Percentiles rank a stretch among this genome's conserved stretches.
Conservation (phyloP, 1,140 invertebrate species). For the honey bee (Apis mellifera) region DNA sequence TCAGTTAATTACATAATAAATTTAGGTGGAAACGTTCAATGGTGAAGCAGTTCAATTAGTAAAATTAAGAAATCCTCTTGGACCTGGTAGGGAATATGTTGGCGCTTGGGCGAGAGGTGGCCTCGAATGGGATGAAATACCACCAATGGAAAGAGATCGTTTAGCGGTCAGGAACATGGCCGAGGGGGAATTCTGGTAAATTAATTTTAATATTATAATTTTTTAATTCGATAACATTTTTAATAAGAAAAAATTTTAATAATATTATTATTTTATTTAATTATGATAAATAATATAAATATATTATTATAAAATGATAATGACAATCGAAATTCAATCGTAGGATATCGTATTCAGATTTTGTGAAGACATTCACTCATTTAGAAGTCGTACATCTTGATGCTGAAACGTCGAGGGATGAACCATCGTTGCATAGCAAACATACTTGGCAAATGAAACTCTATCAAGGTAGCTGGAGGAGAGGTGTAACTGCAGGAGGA, state of each 20-base stretch:
- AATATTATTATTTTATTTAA: neutral
- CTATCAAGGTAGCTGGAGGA: constrained; percentile 93
- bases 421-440: constrained; percentile 90
- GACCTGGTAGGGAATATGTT: constrained; percentile 86
- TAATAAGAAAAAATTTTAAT: no score
- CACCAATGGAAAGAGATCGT: constrained; percentile 87
- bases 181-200: constrained; percentile 92
- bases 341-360: constrained; percentile 92
- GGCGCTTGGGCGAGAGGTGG: constrained; percentile 88
- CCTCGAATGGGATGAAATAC: constrained; percentile 89
- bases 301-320: neutral
- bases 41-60: constrained; percentile 89
- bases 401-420: constrained; percentile 91
- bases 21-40: constrained; percentile 87
- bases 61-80: constrained; percentile 87
- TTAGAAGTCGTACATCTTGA: constrained; percentile 94
- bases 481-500: constrained; percentile 94
- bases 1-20: constrained; percentile 24
- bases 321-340: neutral
- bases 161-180: constrained; percentile 85
- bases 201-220: constrained; percentile 14
- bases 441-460: constrained; percentile 92
- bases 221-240: neutral
- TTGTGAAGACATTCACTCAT: constrained; percentile 91
- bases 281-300: neutral